Conservation (phyloP, 2,797 vertebrate genomes). For the Taeniopygia guttata region DNA sequence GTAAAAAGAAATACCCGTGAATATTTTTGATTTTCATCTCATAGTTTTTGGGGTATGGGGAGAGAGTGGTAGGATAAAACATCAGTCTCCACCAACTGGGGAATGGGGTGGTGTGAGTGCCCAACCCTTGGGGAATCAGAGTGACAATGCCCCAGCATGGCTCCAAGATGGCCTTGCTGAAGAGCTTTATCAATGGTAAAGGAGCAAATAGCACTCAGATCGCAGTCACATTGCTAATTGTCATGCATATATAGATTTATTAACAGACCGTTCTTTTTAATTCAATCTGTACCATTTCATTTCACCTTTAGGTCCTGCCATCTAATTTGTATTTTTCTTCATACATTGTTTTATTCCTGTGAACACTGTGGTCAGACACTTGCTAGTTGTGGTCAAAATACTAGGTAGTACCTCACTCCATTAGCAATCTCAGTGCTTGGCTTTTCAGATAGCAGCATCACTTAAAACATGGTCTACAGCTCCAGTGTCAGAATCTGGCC, state of each 20-base stretch:
- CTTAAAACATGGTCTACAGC: not conserved
- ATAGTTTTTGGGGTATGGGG: not conserved
- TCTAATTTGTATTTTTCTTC: not conserved
- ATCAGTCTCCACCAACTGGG: accelerated
- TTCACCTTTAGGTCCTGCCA: not conserved
- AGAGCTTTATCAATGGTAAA: not conserved
- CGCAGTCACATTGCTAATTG: not conserved
- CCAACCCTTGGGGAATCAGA: not conserved
- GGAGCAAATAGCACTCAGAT: not conserved
- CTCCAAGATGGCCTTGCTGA: too few species aligned
- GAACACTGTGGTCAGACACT: not conserved
- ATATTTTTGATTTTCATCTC: not conserved
- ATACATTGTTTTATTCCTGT: not conserved
- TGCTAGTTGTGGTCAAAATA: not conserved
- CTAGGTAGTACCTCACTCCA: not conserved
- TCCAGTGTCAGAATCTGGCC: not conserved
- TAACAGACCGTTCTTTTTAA: not conserved
- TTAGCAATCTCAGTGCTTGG: not conserved
- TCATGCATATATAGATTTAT: not conserved
- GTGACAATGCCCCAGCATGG: not conserved
- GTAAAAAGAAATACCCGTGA: not conserved
- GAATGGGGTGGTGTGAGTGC: accelerated
- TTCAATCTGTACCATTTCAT: not conserved
- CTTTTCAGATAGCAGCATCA: not conserved
- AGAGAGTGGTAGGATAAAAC: not conserved